Percentiles rank a stretch among this genome's conserved stretches.
Evolutionary conservation across 1,140 invertebrate species (phyloP).

Genomic region (Orchesella cincta): DNA sequence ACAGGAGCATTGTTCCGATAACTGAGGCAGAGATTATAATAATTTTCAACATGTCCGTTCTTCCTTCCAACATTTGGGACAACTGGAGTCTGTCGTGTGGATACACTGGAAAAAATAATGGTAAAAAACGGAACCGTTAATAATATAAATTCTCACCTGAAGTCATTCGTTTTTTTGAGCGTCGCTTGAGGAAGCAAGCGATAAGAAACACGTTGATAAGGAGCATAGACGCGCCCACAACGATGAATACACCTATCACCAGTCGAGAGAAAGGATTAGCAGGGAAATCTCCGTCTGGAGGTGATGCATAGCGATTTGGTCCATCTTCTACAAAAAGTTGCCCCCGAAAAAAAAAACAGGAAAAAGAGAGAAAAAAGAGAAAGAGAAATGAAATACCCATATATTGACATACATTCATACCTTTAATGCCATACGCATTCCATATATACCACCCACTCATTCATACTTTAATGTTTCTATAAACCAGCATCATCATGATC

Average conservation of each 20-base stretch:
- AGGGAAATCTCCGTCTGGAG: constrained; percentile 42
- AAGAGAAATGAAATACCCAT: background rate
- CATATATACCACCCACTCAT: no score
- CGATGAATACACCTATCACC: constrained; percentile 72
- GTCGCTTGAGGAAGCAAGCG: constrained; percentile 79
- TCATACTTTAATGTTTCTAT: no score
- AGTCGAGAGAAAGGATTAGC: constrained; percentile 56
- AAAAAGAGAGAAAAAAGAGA: constrained; percentile 32
- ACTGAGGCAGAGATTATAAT: constrained; percentile 80
- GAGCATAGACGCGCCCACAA: constrained; percentile 71
- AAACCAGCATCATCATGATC: background rate
- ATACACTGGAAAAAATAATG: constrained; percentile 57
- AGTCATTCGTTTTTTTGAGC: constrained; percentile 69
- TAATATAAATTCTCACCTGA: constrained; percentile 61
- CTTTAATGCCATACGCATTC: background rate
- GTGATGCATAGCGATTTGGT: constrained; percentile 39
- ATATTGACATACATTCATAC: background rate
- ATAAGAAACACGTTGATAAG: constrained; percentile 81
- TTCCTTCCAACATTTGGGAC: constrained; percentile 67
- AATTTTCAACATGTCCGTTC: constrained; percentile 70
- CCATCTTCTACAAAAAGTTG: constrained; percentile 44
- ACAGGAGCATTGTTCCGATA: constrained; percentile 73
- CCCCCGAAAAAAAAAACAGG: constrained; percentile 18
- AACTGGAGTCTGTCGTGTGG: constrained; percentile 58
- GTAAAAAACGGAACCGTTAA: constrained; percentile 49